A percentile compares a stretch with the other conserved stretches of the same genome.
Conservation (phyloP, 1,140 invertebrate genomes). For the Drosophila rufa region DNA sequence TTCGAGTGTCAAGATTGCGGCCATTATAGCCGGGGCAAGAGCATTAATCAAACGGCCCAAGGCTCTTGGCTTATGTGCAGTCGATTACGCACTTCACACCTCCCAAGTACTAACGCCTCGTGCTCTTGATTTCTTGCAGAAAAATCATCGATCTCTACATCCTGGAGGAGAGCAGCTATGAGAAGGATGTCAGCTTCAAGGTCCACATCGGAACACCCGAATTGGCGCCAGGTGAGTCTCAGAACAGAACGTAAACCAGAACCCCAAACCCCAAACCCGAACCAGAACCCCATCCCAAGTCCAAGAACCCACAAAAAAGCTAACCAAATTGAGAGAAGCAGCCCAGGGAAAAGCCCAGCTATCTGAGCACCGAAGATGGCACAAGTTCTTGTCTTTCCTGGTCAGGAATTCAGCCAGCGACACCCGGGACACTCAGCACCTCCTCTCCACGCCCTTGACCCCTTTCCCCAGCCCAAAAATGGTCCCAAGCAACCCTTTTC, state of each 20-base stretch:
- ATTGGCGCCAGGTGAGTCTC: constrained; percentile 92
- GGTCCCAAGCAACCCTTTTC: constrained; percentile 22
- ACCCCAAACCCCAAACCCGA: constrained; percentile 1
- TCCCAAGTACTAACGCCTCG: constrained; percentile 8
- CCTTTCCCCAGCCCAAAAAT: background rate
- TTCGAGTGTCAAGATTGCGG: constrained; percentile 73
- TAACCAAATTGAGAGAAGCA: constrained; percentile 54
- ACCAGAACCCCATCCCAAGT: background rate
- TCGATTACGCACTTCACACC: constrained; percentile 23
- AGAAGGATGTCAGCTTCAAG: constrained; percentile 97
- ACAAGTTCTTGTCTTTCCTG: constrained; percentile 36
- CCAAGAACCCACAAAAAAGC: constrained; percentile 7
- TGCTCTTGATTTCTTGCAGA: constrained; percentile 88
- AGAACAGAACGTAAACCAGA: constrained; percentile 7
- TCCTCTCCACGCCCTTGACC: background rate
- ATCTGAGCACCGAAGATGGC: constrained; percentile 42
- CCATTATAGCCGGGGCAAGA: constrained; percentile 46
- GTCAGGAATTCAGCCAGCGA: constrained; percentile 11
- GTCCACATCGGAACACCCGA: constrained; percentile 95
- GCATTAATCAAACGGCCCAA: constrained; percentile 61
- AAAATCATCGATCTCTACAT: constrained; percentile 92
- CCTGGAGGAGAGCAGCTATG: constrained; percentile 98
- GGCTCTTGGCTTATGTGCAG: constrained; percentile 40
- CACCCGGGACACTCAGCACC: constrained; percentile 22
- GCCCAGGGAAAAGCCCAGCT: constrained; percentile 17